Percentiles rank a stretch among this genome's conserved stretches.
These are phyloP conservation scores for Lasioglossum leucozonium DNA, from an alignment of 2,888 invertebrate genomes.

Conservation along the genomic window DNA sequence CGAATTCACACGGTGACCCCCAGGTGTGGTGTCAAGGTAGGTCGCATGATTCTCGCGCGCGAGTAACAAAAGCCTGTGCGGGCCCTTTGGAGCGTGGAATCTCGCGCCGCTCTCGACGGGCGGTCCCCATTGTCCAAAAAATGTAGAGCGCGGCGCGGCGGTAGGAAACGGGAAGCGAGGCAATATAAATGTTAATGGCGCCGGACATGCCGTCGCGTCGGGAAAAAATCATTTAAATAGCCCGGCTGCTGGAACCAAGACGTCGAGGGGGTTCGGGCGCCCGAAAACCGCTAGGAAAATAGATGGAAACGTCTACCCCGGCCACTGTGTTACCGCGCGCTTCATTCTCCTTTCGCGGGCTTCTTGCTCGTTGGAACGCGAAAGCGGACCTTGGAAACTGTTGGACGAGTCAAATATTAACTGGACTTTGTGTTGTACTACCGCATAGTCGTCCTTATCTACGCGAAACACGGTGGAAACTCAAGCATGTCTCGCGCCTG, in stretches of 20 bases:
- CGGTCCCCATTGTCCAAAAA: conserved; percentile 73
- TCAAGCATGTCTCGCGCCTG: too few species aligned
- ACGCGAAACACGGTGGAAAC: too few species aligned
- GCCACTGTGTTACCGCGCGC: neutral
- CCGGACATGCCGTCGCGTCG: conserved; percentile 31
- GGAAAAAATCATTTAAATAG: conserved; percentile 54
- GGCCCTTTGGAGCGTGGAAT: conserved; percentile 50
- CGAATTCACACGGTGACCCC: conserved; percentile 68
- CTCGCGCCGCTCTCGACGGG: conserved; percentile 61
- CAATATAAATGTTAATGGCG: conserved; percentile 81
- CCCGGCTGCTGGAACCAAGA: conserved; percentile 43
- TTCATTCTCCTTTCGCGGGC: neutral
- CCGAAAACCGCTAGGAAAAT: conserved; percentile 56
- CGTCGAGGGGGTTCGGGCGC: conserved; percentile 30
- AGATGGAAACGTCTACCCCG: conserved; percentile 52
- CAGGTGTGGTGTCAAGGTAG: conserved; percentile 55
- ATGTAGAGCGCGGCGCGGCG: conserved; percentile 53
- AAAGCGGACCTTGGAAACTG: neutral
- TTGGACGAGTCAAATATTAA: neutral
- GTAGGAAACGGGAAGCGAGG: conserved; percentile 65
- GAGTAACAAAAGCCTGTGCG: conserved; percentile 69
- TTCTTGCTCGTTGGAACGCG: neutral
- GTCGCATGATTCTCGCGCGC: conserved; percentile 59
- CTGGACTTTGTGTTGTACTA: neutral
- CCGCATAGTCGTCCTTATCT: neutral